A percentile compares a stretch with the other conserved stretches of the same genome.
Evolutionary conservation across 2,888 invertebrate genomes (phyloP).

Genomic region (Melieria crassipennis): DNA sequence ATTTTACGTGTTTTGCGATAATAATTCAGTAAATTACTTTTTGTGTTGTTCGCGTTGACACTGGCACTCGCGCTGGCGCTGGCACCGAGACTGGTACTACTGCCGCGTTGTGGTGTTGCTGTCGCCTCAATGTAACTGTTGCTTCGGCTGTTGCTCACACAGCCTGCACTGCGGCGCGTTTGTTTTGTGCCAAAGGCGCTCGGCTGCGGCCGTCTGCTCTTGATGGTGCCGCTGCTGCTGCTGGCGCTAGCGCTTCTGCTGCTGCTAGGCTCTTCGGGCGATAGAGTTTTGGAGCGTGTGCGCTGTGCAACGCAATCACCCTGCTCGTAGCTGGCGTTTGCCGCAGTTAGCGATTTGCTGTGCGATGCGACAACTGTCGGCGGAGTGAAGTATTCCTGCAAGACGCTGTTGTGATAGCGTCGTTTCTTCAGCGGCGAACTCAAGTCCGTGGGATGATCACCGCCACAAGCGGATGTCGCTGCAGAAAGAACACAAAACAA

Average conservation of each 20-base stretch:
- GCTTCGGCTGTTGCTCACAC: constrained; percentile 35
- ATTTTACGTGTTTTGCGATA: constrained; percentile 64
- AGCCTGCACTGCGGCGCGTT: constrained; percentile 16
- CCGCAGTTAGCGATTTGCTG: constrained; percentile 16
- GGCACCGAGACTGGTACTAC: constrained; percentile 26
- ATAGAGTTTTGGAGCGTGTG: constrained; percentile 62
- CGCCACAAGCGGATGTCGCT: constrained; percentile 48
- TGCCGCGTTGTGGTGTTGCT: constrained; percentile 38
- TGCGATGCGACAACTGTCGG: constrained; percentile 8
- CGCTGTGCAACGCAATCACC: constrained; percentile 63
- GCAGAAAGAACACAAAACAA: constrained; percentile 19
- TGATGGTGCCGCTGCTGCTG: constrained; percentile 40
- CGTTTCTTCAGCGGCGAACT: constrained; percentile 57
- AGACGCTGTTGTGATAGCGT: constrained; percentile 48
- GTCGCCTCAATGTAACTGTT: constrained; percentile 21
- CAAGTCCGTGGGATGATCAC: constrained; percentile 51
- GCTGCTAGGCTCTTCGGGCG: constrained; percentile 50
- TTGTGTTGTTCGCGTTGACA: constrained; percentile 39
- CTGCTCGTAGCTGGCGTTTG: constrained; percentile 27
- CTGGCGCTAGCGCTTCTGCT: constrained; percentile 49
- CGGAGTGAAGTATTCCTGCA: constrained; percentile 25
- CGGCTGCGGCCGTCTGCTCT: constrained; percentile 30
- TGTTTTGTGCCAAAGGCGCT: constrained; percentile 20
- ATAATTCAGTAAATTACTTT: constrained; percentile 61
- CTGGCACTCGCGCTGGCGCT: constrained; percentile 31